Evolutionary conservation across 2,113 vertebrate species (phyloP).

Genomic region (Dinomys branickii): DNA sequence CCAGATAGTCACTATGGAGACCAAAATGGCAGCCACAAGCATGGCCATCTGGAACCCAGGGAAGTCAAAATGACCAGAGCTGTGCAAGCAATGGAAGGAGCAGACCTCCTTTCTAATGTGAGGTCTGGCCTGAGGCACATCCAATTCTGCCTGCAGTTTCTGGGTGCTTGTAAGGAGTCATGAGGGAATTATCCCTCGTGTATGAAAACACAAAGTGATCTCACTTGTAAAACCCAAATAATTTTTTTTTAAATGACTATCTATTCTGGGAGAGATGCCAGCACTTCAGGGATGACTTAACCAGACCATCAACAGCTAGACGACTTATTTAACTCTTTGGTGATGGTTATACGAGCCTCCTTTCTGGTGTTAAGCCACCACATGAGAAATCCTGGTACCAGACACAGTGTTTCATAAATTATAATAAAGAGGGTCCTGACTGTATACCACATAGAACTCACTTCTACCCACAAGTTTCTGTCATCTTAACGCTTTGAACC

Average conservation of each 20-base stretch:
- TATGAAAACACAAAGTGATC: slow-evolving; percentile 74
- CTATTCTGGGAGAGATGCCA: slow-evolving; percentile 81
- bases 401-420: slow-evolving; percentile 47
- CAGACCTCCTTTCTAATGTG: not conserved
- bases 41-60: slow-evolving; percentile 13
- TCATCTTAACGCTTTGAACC: slow-evolving; percentile 15
- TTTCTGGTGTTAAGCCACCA: slow-evolving; percentile 17
- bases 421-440: slow-evolving; percentile 2
- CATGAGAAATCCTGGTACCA: slow-evolving; percentile 55
- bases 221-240: slow-evolving; percentile 73
- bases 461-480: not conserved
- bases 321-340: slow-evolving; percentile 83
- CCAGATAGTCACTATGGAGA: not conserved
- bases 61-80: slow-evolving; percentile 41
- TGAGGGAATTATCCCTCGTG: slow-evolving; percentile 61
- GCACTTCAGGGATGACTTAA: slow-evolving; percentile 78
- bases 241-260: slow-evolving; percentile 73
- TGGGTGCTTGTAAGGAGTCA: not conserved
- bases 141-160: not conserved
- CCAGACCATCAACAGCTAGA: slow-evolving; percentile 80
- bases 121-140: not conserved
- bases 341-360: slow-evolving; percentile 60
- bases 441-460: not conserved
- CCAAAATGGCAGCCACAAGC: slow-evolving; percentile 27
- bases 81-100: rapidly evolving